Conservation (phyloP, 2,113 vertebrate species). For the Diadophis punctatus region DNA sequence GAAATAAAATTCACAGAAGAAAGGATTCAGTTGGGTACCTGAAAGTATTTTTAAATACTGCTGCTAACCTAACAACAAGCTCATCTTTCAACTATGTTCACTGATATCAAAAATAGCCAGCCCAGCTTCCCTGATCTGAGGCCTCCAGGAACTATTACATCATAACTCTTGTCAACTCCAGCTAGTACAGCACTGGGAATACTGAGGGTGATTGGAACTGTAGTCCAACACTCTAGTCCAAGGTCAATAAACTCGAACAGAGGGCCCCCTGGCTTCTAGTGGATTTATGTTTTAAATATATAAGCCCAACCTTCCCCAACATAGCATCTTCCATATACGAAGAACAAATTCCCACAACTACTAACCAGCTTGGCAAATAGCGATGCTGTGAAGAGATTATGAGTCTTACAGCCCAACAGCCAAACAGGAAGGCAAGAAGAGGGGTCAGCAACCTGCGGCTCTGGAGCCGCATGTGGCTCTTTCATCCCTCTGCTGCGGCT, state of each 20-base stretch:
- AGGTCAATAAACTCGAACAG: neutral
- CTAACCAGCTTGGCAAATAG: neutral
- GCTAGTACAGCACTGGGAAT: neutral
- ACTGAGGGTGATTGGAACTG: neutral
- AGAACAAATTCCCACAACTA: neutral
- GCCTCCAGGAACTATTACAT: neutral
- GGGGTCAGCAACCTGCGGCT: no score
- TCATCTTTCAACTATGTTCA: neutral
- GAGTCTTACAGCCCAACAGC: neutral
- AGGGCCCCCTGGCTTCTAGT: neutral
- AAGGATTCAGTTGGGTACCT: neutral
- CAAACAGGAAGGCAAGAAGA: no score
- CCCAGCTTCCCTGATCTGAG: neutral
- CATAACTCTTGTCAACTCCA: neutral
- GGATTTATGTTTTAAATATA: neutral
- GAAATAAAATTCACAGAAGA: neutral
- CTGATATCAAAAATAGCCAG: neutral
- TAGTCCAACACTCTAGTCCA: neutral
- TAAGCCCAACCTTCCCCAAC: neutral
- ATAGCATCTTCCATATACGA: neutral
- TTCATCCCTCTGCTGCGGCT: no score
- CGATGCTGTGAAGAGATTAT: neutral
- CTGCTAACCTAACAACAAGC: neutral
- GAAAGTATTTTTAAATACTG: neutral
- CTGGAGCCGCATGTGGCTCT: no score